Evolutionary conservation across 2,113 vertebrate species (phyloP).

Genomic region (Gallinago undulata): DNA sequence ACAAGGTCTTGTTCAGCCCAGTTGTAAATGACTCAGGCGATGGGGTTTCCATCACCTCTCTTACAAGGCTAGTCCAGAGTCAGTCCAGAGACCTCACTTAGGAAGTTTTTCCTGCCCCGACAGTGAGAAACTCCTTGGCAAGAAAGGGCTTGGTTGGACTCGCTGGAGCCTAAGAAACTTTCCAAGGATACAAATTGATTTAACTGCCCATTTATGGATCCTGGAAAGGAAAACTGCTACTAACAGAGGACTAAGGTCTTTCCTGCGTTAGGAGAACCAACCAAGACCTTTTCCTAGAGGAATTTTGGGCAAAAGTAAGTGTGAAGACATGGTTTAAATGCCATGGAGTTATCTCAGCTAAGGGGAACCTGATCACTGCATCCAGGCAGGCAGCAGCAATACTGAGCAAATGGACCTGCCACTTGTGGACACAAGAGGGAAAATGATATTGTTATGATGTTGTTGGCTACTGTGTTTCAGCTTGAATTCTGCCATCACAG

Average conservation of each 20-base stretch:
- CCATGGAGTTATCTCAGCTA: background rate
- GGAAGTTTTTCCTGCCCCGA: background rate
- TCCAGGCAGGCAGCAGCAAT: background rate
- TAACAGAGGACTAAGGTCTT: background rate
- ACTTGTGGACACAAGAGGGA: background rate
- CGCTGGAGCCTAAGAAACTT: background rate
- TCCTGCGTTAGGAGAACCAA: background rate
- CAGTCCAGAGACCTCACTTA: background rate
- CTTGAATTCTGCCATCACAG: background rate
- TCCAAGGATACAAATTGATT: conserved; percentile 33
- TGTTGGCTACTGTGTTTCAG: background rate
- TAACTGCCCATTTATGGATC: background rate
- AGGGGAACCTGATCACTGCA: background rate
- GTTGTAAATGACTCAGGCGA: background rate
- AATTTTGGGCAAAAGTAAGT: background rate
- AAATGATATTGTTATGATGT: background rate
- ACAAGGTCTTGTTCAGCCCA: background rate
- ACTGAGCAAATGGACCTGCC: background rate
- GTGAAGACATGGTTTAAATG: background rate
- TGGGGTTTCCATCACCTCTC: conserved; percentile 22
- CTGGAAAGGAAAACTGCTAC: conserved; percentile 16
- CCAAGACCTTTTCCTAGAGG: background rate
- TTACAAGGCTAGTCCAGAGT: background rate
- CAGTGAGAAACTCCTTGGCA: conserved; percentile 34
- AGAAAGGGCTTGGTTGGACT: background rate